Evolutionary conservation across 1,140 invertebrate genomes (phyloP).

Genomic region (Drosophila virilis): DNA sequence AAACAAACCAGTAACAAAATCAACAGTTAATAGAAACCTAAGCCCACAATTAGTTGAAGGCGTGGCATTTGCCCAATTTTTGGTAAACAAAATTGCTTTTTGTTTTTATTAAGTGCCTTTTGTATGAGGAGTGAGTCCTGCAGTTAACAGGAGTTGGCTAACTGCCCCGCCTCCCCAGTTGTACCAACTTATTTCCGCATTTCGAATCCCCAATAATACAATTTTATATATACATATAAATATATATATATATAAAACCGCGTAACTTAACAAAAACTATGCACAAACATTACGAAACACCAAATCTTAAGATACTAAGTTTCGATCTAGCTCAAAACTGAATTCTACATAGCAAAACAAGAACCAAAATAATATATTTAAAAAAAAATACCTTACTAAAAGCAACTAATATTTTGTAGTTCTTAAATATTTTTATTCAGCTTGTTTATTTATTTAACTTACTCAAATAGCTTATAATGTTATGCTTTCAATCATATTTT

Average conservation of each 20-base stretch:
- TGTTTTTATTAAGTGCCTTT: constrained; percentile 73
- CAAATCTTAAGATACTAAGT: constrained; percentile 19
- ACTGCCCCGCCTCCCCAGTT: constrained; percentile 24
- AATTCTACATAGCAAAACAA: constrained; percentile 76
- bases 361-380: constrained; percentile 12
- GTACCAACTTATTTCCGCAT: constrained; percentile 5
- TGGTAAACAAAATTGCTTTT: constrained; percentile 21
- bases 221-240: too few relatives aligned
- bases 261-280: constrained; percentile 20
- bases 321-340: constrained; percentile 37
- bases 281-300: constrained; percentile 41
- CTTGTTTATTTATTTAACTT: constrained; percentile 59
- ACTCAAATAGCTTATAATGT: constrained; percentile 44
- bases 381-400: constrained; percentile 35
- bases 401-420: constrained; percentile 59
- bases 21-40: constrained; percentile 2
- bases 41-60: constrained; percentile 20
- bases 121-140: constrained; percentile 50
- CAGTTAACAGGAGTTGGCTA: constrained; percentile 37
- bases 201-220: not conserved
- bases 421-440: constrained; percentile 47
- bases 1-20: constrained; percentile 20
- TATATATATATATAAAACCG: not conserved
- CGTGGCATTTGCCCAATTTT: constrained; percentile 19
- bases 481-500: constrained; percentile 50